Conservation (phyloP, 2,113 vertebrate genomes). For the Clinocottus analis region DNA sequence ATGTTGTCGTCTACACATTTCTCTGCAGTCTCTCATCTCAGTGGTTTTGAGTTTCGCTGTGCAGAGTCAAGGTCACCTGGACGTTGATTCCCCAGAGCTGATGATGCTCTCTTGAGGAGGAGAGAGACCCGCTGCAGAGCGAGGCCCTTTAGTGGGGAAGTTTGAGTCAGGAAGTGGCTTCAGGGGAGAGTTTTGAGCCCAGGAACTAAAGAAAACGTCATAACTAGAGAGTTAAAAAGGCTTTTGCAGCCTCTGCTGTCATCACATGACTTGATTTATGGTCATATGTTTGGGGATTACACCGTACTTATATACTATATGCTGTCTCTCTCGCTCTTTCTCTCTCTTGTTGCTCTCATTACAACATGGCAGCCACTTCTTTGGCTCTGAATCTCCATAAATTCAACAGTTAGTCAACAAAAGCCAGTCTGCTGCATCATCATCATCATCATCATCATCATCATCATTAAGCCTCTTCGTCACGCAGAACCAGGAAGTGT, state of each 20-base stretch:
- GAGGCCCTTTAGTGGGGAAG: not conserved
- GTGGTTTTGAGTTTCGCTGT: slow-evolving; percentile 54
- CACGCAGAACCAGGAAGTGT: not conserved
- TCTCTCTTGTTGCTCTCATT: not conserved
- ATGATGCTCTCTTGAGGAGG: slow-evolving; percentile 28
- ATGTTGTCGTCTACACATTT: slow-evolving; percentile 13
- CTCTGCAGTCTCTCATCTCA: slow-evolving; percentile 43
- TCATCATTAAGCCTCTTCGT: no score
- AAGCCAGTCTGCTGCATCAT: not conserved
- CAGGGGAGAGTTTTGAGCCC: not conserved
- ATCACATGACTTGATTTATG: not conserved
- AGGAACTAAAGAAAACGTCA: not conserved
- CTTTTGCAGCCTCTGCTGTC: not conserved
- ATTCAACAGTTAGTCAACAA: no score
- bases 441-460: no score
- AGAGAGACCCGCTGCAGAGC: slow-evolving; percentile 1
- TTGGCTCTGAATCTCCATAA: not conserved
- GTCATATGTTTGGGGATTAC: slow-evolving; percentile 5
- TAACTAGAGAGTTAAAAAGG: not conserved
- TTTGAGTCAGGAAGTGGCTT: not conserved
- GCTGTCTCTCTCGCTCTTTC: not conserved
- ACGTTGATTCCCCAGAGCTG: slow-evolving; percentile 32
- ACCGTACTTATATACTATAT: not conserved
- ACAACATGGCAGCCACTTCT: not conserved
- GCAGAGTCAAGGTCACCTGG: slow-evolving; percentile 60